phyloP scores from a whole-genome alignment of 2,113 vertebrate genomes.

The Pseudopodoces humilis region DNA sequence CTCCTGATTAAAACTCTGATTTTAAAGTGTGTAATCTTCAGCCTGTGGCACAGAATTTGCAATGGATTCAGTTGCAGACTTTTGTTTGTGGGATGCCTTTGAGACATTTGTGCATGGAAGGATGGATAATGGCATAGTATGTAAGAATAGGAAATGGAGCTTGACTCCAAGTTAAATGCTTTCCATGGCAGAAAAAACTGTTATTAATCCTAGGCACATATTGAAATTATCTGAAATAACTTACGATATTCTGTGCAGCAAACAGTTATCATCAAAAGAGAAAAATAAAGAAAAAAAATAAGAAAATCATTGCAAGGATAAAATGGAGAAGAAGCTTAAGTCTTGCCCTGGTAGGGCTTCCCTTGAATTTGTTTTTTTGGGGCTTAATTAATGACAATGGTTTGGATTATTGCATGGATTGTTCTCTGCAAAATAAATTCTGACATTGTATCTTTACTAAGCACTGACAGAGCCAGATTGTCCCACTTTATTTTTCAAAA shows the following conservation, averaged over 20 bases:
- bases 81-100: neutral
- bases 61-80: neutral
- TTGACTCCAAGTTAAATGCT: neutral
- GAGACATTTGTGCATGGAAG: neutral
- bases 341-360: neutral
- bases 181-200: neutral
- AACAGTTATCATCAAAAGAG: neutral
- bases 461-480: neutral
- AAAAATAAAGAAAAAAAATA: neutral
- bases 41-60: neutral
- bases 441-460: neutral
- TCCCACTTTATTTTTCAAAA: neutral
- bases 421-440: neutral
- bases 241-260: neutral
- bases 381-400: neutral
- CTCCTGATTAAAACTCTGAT: too few relatives aligned
- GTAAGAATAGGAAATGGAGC: neutral
- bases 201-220: neutral
- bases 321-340: neutral
- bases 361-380: neutral
- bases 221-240: constrained; percentile 44
- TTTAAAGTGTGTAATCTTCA: neutral
- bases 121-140: neutral
- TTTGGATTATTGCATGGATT: neutral
- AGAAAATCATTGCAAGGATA: neutral